phyloP scores from a whole-genome alignment of 2,797 vertebrate genomes.

The Meriones psammophilus region DNA sequence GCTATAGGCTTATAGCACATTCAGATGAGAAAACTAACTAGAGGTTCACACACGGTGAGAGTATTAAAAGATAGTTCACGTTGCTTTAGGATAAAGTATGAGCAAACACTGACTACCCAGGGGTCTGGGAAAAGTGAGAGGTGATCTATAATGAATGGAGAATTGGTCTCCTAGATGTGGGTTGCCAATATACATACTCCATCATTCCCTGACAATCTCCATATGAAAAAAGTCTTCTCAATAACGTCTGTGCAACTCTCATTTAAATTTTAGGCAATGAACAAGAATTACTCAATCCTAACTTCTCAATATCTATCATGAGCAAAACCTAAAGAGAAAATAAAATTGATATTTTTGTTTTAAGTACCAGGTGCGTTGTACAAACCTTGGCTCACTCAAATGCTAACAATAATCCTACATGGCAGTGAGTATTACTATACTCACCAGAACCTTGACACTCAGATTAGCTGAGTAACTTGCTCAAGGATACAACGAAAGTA shows the following conservation, averaged over 20 bases:
- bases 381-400: conserved; percentile 31
- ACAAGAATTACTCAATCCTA: neutral
- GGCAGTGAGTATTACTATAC: neutral
- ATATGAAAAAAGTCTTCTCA: neutral
- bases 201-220: neutral
- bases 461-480: conserved; percentile 47
- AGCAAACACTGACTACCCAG: conserved; percentile 7
- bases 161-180: conserved; percentile 25
- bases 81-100: conserved; percentile 11
- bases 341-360: neutral
- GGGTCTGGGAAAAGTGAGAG: neutral
- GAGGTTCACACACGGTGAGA: neutral
- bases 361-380: conserved; percentile 12
- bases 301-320: conserved; percentile 17
- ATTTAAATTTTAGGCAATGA: neutral
- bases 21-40: conserved; percentile 15
- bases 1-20: neutral
- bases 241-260: neutral
- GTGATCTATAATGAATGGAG: neutral
- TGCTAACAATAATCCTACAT: conserved; percentile 18
- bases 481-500: neutral
- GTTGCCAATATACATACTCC: neutral
- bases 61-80: neutral
- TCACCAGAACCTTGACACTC: conserved; percentile 2
- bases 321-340: conserved; percentile 16